phyloP scores from a whole-genome alignment of 2,888 invertebrate genomes.

The Pycnomerus fuliginosus region DNA sequence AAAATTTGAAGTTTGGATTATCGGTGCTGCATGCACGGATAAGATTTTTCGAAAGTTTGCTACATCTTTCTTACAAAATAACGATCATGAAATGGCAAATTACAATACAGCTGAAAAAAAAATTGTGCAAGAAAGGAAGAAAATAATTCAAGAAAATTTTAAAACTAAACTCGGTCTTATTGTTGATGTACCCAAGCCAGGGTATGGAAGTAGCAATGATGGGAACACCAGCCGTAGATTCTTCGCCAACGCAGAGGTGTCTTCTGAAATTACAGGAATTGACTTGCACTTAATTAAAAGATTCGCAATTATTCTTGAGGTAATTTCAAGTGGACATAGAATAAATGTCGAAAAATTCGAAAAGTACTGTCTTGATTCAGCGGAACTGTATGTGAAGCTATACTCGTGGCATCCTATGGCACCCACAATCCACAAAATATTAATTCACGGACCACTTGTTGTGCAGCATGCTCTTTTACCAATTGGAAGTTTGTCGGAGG shows the following conservation, averaged over 20 bases:
- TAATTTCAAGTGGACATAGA: constrained; percentile 26
- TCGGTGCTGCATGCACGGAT: constrained; percentile 26
- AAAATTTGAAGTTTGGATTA: constrained; percentile 15
- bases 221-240: constrained; percentile 35
- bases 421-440: constrained; percentile 40
- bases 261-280: constrained; percentile 29
- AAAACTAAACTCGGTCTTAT: constrained; percentile 24
- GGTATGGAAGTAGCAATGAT: constrained; percentile 33
- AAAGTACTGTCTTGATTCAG: constrained; percentile 23
- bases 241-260: constrained; percentile 26
- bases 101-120: constrained; percentile 3
- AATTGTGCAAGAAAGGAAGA: constrained; percentile 5
- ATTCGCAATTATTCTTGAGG: constrained; percentile 24
- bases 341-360: constrained; percentile 22
- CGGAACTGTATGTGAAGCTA: constrained; percentile 23
- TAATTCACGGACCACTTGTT: constrained; percentile 36
- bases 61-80: constrained; percentile 10
- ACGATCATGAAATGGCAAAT: constrained; percentile 2
- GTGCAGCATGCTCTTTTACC: constrained; percentile 34
- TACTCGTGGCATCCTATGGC: constrained; percentile 39
- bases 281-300: constrained; percentile 16
- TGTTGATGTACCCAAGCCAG: constrained; percentile 32
- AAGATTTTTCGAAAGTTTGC: constrained; percentile 19
- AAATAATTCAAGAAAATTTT: constrained; percentile 13
- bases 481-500: constrained; percentile 30